These are phyloP conservation scores for Elysia crispata DNA, from an alignment of 2,888 invertebrate genomes.

Conservation along the genomic window DNA sequence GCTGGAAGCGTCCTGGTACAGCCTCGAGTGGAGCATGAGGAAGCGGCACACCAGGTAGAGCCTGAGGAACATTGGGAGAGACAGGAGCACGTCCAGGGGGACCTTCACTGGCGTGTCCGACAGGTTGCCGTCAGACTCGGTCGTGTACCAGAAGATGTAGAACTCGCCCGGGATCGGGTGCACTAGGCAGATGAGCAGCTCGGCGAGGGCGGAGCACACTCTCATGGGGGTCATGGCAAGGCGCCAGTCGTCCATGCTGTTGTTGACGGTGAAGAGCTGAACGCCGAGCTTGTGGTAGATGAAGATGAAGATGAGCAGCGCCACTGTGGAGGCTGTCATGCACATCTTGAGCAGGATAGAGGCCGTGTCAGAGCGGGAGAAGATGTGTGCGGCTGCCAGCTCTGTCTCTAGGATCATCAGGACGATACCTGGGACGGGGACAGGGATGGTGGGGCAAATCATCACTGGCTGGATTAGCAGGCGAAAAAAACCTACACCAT, in stretches of 20 bases:
- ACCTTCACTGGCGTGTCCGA: slow-evolving; percentile 53
- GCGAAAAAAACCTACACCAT: no score
- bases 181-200: slow-evolving; percentile 79
- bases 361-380: slow-evolving; percentile 56
- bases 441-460: no score
- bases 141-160: slow-evolving; percentile 63
- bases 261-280: slow-evolving; percentile 74
- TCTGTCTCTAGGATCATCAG: slow-evolving; percentile 75
- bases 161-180: slow-evolving; percentile 75
- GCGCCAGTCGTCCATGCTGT: slow-evolving; percentile 75
- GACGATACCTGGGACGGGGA: slow-evolving; percentile 62
- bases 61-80: slow-evolving; percentile 75
- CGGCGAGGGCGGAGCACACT: slow-evolving; percentile 84
- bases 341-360: slow-evolving; percentile 70
- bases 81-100: slow-evolving; percentile 73
- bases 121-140: slow-evolving; percentile 55
- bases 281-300: slow-evolving; percentile 74
- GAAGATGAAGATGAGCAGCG: slow-evolving; percentile 70
- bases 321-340: slow-evolving; percentile 72
- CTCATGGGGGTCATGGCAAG: slow-evolving; percentile 70
- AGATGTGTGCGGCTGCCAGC: slow-evolving; percentile 62
- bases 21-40: slow-evolving; percentile 75
- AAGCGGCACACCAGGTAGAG: slow-evolving; percentile 72
- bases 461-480: no score
- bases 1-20: slow-evolving; percentile 76